Evolutionary conservation across 2,113 vertebrate genomes (phyloP), one percentile per base, ranked within the genome.

Genomic region (Anolis carolinensis): DNA sequence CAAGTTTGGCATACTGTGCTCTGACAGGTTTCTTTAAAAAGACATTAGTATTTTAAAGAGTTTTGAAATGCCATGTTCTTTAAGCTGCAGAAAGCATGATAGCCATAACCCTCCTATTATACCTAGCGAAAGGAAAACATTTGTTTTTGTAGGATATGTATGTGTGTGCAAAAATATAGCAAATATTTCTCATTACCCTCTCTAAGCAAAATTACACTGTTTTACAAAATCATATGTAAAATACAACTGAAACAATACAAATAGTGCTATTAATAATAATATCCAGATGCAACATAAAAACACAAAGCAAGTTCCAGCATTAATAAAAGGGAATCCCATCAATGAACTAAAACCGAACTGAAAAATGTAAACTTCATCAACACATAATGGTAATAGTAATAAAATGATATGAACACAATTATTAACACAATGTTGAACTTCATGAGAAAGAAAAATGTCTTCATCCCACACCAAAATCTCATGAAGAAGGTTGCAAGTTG

Each of bases 91-190:
- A 68, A 68, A 81, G 79, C 11, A 48, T 5, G 25, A 82, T 44
- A 72, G 10, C 50, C 32, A 73, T 32, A 36, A 44, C 10, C 59
- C n/a, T 32, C 20, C 39, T 30, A 50, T 75, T 62, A 87, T 72
- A 9, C 59, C 21, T 52, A 90, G 83, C 79, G 20, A 89, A 6
- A 79, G 70, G 13, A 86, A 81, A 0, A 48, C 7, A 50, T 85
- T 62, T 0, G 27, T 78, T 82, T 87, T 88, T 62, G 62, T 18
- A 52, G 32, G 27, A 3, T 59, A 14, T 63, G 27, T n/a, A 68
- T 68, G 7, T 68, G 13, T n/a, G n/a, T 59, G 39, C 6, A 65
- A 20, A 65, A 65, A 65, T 18, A 65, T 23, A 65, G 5, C 9
- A 21, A 30, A 36, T 36, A 73, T 73, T 73, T 39, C 34, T 32